phyloP scores from a whole-genome alignment of 2,888 invertebrate species.

The Creontiades dilutus region DNA sequence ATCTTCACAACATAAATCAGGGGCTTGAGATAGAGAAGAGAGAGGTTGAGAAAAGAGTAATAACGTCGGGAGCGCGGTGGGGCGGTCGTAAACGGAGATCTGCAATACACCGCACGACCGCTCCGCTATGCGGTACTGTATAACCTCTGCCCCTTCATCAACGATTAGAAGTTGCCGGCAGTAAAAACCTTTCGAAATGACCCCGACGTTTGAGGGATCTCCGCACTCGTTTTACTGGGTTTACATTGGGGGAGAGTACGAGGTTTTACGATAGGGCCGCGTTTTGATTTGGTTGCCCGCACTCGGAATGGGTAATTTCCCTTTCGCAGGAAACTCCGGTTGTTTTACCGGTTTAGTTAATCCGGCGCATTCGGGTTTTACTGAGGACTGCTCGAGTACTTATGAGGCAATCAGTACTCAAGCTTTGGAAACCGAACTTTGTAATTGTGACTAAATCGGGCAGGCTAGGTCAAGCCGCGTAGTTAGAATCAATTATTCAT shows the following conservation, averaged over 20 bases:
- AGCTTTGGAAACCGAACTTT: not conserved
- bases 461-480: too few species aligned
- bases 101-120: not conserved
- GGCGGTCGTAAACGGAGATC: not conserved
- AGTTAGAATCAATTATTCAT: too few species aligned
- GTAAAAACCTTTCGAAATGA: slow-evolving; percentile 12
- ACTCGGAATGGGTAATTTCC: not conserved
- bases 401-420: not conserved
- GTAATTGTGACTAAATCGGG: not conserved
- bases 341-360: not conserved
- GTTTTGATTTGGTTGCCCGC: slow-evolving; percentile 11
- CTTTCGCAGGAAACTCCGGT: not conserved
- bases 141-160: slow-evolving; percentile 15
- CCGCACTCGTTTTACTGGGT: not conserved
- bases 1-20: not conserved
- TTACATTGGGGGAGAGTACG: not conserved
- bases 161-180: slow-evolving; percentile 13
- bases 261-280: not conserved
- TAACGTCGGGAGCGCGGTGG: not conserved
- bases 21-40: not conserved
- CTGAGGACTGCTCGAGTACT: not conserved
- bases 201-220: not conserved
- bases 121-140: slow-evolving; percentile 4
- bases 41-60: not conserved
- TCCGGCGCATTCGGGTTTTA: not conserved